Base-by-base conservation (phyloP, 1,140 invertebrate species). In the Pseudomyrmex sp. region DNA sequence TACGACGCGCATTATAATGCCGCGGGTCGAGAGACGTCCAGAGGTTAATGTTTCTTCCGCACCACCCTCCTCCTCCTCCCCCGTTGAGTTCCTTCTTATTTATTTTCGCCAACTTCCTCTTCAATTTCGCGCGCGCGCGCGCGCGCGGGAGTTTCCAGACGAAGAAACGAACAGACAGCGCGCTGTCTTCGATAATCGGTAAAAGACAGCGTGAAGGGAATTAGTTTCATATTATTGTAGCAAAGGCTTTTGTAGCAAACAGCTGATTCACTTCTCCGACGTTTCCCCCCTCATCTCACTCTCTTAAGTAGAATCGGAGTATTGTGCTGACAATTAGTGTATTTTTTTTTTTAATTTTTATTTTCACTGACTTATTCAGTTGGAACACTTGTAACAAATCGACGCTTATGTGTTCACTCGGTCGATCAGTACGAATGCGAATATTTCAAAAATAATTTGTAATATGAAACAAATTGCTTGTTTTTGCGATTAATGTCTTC, bases 1-100 rank as follows among this genome's bases (percentile, higher is more conserved):
- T 92, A 92, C 82, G 74, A 80, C 90, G 85, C 35, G 35, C 35
- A 35, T 84, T 84, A 91, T 92, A 91, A 92, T 91, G 83, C 85
- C 52, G 62, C 80, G 74, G 75, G 84, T 73, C 77, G 80, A 89
- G 84, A 62, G 58, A 82, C 72, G 50, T 58, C 74, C 70, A 90
- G 61, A 87, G 82, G 87, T 84, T 75, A 90, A 89, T 82, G 88
- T 83, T 85, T 70, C 66, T 75, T 75, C 58, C 66, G 87, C 63
- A 85, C 75, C 75, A 62, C 63, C 62, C 56, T 56, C 46, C 48
- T 46, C 75, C 69, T 69, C 62, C 56, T 56, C 46, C 48, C 46
- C 15, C 20, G 70, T 61, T 63, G 62, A 69, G 56, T 66, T 68
- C 66, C 65, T 66, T 54, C 35, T 66, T 23, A 15, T 58, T 62